Evolutionary conservation across 1,140 invertebrate genomes (phyloP).

Genomic region (Pantala flavescens): DNA sequence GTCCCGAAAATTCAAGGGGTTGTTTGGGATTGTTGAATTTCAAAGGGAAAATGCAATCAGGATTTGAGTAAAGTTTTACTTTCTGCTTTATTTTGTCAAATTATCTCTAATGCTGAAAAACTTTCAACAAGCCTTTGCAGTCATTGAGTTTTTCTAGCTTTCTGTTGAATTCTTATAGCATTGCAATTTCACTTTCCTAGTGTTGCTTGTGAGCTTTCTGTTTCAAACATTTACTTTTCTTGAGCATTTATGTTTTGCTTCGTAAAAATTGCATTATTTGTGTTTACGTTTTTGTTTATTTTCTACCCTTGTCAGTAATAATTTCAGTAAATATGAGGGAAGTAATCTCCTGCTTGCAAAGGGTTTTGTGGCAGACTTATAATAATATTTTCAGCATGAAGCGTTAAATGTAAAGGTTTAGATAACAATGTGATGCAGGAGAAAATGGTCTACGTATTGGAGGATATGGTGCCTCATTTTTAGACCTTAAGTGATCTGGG

Average conservation of each 20-base stretch:
- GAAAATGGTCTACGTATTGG: background rate
- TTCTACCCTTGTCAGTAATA: slow-evolving; percentile 17
- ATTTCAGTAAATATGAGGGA: background rate
- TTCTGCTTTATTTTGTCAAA: too few relatives aligned
- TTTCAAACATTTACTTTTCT: slow-evolving; percentile 13
- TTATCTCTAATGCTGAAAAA: background rate
- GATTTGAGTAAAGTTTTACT: too few relatives aligned
- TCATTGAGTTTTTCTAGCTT: background rate
- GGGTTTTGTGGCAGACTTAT: background rate
- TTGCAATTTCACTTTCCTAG: background rate
- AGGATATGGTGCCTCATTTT: background rate
- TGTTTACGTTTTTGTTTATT: slow-evolving; percentile 29
- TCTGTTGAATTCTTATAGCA: background rate
- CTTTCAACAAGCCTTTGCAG: background rate
- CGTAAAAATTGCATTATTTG: slow-evolving; percentile 34
- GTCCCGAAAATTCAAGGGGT: background rate
- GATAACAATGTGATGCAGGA: background rate
- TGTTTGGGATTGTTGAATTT: too few relatives aligned
- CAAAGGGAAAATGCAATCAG: too few relatives aligned
- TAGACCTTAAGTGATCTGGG: background rate
- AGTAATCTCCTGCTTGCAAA: background rate
- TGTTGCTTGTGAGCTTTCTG: background rate
- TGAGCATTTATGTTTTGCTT: slow-evolving; percentile 28
- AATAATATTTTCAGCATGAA: background rate
- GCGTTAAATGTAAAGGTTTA: background rate